These are phyloP conservation scores for Subacronicta megacephala DNA, from an alignment of 2,888 invertebrate species.

Conservation along the genomic window DNA sequence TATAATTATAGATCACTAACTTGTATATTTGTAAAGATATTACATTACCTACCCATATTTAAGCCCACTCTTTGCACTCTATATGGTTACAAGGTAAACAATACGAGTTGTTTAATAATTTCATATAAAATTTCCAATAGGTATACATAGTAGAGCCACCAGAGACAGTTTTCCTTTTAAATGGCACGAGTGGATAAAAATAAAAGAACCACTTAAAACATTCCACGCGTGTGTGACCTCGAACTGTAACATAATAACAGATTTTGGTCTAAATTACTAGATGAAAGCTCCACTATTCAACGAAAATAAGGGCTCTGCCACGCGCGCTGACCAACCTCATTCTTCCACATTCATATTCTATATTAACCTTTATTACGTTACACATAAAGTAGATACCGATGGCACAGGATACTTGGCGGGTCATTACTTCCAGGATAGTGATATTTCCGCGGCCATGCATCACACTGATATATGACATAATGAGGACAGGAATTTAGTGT, in stretches of 20 bases:
- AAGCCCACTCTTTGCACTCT: too few species aligned
- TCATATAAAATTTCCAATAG: too few species aligned
- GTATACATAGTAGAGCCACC: too few species aligned
- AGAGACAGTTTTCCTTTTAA: too few species aligned
- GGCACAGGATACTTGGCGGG: constrained; percentile 36
- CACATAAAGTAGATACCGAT: constrained; percentile 9
- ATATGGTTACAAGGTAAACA: too few species aligned
- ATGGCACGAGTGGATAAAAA: too few species aligned
- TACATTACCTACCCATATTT: too few species aligned
- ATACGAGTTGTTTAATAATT: too few species aligned
- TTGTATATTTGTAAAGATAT: too few species aligned
- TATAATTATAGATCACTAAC: too few species aligned
- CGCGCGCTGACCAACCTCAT: constrained; percentile 3
- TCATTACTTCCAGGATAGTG: constrained; percentile 64
- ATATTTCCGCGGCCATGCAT: constrained; percentile 64
- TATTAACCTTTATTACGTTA: constrained; percentile 19
- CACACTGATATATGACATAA: constrained; percentile 71
- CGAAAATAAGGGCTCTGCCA: constrained; percentile 56
- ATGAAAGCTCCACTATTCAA: constrained; percentile 55
- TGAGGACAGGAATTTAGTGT: constrained; percentile 65
- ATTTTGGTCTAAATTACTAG: constrained; percentile 59
- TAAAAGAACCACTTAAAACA: constrained; percentile 12
- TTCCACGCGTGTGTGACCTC: constrained; percentile 12
- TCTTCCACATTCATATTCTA: neutral
- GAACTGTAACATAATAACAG: constrained; percentile 57